Conservation (phyloP, 2,888 invertebrate species). For the Orthonychiurus folsomi region DNA sequence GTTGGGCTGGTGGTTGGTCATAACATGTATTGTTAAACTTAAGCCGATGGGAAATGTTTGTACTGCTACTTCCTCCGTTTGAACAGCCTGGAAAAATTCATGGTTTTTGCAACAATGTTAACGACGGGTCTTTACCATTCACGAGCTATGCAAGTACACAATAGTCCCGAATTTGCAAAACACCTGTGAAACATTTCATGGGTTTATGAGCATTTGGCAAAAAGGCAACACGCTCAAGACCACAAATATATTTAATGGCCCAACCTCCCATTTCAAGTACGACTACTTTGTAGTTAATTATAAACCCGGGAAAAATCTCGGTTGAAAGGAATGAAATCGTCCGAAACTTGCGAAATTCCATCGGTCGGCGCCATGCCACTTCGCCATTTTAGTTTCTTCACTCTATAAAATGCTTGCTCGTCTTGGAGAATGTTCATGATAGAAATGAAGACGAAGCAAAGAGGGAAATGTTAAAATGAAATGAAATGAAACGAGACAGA, state of each 20-base stretch:
- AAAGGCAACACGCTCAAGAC: background rate
- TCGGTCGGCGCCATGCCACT: slow-evolving; percentile 26
- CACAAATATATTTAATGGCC: background rate
- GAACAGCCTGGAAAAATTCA: background rate
- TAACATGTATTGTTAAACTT: too few relatives aligned
- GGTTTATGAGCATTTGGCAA: background rate
- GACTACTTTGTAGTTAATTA: background rate
- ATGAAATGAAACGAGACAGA: slow-evolving; percentile 20
- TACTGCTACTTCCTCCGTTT: too few relatives aligned
- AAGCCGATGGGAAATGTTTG: too few relatives aligned
- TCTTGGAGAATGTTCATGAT: too few relatives aligned
- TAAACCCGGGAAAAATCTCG: slow-evolving; percentile 11
- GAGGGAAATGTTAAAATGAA: too few relatives aligned
- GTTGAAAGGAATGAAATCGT: slow-evolving; percentile 39
- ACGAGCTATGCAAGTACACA: background rate
- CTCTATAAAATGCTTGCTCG: too few relatives aligned
- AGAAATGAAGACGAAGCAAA: too few relatives aligned
- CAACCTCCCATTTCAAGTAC: background rate
- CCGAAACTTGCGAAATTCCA: slow-evolving; percentile 31
- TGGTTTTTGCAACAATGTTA: background rate
- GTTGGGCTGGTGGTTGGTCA: too few relatives aligned
- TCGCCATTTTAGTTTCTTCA: too few relatives aligned
- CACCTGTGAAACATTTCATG: background rate
- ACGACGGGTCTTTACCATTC: background rate
- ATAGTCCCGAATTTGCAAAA: background rate